A percentile compares a stretch with the other conserved stretches of the same genome.
Conservation (phyloP, 2,888 invertebrate genomes). For the Stenichneumon culpator region DNA sequence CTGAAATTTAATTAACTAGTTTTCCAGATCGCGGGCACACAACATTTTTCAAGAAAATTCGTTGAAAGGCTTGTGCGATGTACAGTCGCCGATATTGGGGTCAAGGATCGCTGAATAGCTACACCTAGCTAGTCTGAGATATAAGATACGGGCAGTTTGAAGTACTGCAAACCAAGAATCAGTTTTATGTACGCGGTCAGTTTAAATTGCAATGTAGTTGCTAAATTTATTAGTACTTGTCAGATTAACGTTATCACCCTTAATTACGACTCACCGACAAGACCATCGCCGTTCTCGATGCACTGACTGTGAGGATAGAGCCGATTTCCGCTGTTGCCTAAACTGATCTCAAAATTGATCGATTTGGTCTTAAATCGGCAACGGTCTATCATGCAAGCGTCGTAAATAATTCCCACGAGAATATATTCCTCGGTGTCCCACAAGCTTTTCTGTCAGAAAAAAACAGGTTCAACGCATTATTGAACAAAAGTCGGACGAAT, state of each 20-base stretch:
- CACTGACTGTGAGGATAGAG: slow-evolving; percentile 77
- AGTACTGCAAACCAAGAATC: too few relatives aligned
- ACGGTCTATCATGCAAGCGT: slow-evolving; percentile 89
- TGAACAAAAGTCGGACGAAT: background rate
- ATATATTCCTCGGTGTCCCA: slow-evolving; percentile 89
- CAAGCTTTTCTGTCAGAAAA: slow-evolving; percentile 86
- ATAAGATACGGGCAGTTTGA: background rate
- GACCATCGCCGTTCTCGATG: slow-evolving; percentile 64
- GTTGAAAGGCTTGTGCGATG: background rate
- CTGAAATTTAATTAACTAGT: slow-evolving; percentile 56
- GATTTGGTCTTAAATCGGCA: slow-evolving; percentile 86
- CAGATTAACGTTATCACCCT: background rate
- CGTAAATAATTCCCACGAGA: slow-evolving; percentile 88
- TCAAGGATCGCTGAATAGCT: background rate
- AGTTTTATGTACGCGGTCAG: background rate
- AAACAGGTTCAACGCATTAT: slow-evolving; percentile 13
- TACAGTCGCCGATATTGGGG: background rate
- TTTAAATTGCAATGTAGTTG: background rate
- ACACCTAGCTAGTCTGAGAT: background rate
- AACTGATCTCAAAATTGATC: slow-evolving; percentile 89
- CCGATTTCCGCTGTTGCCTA: slow-evolving; percentile 87
- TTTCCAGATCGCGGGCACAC: background rate
- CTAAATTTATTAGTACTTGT: background rate
- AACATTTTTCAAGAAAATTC: slow-evolving; percentile 17
- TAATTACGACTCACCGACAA: slow-evolving; percentile 55